Evolutionary conservation across 1,140 invertebrate species (phyloP).

Genomic region (Drosophila nannoptera): DNA sequence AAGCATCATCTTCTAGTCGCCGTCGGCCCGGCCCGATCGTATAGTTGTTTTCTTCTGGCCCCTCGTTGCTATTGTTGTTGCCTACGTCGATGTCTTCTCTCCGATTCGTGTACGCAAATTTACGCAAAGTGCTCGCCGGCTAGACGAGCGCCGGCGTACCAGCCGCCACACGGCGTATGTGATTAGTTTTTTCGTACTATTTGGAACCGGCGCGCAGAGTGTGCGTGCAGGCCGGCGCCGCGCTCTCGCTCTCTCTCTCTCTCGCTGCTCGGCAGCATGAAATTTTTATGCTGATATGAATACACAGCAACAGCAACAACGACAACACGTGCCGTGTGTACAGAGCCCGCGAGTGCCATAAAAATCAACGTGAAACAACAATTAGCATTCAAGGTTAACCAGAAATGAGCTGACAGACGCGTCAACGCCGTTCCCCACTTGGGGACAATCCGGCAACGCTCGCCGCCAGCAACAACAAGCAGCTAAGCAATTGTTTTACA

Average conservation of each 20-base stretch:
- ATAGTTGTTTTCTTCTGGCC: background rate
- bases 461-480: slow-evolving; percentile 2
- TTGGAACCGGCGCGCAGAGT: slow-evolving; percentile 69
- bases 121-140: slow-evolving; percentile 45
- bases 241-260: slow-evolving; percentile 1
- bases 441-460: slow-evolving; percentile 32
- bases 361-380: slow-evolving; percentile 74
- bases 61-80: background rate
- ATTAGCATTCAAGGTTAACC: slow-evolving; percentile 77
- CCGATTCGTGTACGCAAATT: slow-evolving; percentile 66
- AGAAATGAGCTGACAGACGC: slow-evolving; percentile 56
- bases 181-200: slow-evolving; percentile 78
- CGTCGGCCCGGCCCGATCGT: background rate
- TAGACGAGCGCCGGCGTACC: slow-evolving; percentile 48
- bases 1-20: background rate
- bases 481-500: slow-evolving; percentile 56
- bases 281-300: slow-evolving; percentile 70
- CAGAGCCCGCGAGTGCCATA: slow-evolving; percentile 57
- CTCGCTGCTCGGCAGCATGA: slow-evolving; percentile 53
- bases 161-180: slow-evolving; percentile 52
- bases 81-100: background rate
- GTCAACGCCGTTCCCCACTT: slow-evolving; percentile 39
- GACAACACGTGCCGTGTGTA: slow-evolving; percentile 16
- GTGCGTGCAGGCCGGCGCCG: slow-evolving; percentile 1
- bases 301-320: slow-evolving; percentile 19